Evolutionary conservation across 2,797 vertebrate genomes (phyloP).

Genomic region (Coregonus suidteri): DNA sequence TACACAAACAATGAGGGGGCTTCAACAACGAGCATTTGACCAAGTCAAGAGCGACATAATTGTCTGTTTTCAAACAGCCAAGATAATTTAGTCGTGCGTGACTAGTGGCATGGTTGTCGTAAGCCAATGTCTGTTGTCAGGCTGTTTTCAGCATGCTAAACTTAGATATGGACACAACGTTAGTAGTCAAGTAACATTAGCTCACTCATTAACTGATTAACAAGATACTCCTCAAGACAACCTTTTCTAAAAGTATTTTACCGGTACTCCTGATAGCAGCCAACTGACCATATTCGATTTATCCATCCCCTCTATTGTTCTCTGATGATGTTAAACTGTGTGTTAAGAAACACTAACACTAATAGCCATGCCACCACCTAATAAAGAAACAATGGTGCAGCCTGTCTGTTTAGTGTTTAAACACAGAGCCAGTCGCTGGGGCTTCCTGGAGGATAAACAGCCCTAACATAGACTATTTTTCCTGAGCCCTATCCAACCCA

Average conservation of each 20-base stretch:
- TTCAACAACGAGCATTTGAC: constrained; percentile 51
- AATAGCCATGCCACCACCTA: constrained; percentile 25
- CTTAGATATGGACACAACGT: background rate
- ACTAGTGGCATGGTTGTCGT: background rate
- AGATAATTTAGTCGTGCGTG: background rate
- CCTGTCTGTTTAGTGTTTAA: constrained; percentile 44
- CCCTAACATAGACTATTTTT: constrained; percentile 33
- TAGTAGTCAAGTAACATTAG: background rate
- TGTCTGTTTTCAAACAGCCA: constrained; percentile 18
- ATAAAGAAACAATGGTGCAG: constrained; percentile 30
- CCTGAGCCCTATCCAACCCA: constrained; percentile 40
- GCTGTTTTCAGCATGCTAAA: background rate
- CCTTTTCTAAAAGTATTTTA: background rate
- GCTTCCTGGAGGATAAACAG: constrained; percentile 59
- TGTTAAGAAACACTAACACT: constrained; percentile 34
- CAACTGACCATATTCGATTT: background rate
- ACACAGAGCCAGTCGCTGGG: constrained; percentile 14
- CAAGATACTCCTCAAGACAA: constrained; percentile 2
- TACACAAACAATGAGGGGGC: constrained; percentile 53
- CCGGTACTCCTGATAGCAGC: too few relatives aligned
- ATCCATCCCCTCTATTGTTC: constrained; percentile 8
- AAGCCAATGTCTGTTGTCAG: background rate
- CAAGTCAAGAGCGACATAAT: constrained; percentile 33
- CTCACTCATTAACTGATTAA: background rate
- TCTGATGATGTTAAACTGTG: constrained; percentile 26